Percentiles rank a stretch among this genome's conserved stretches.
These are phyloP conservation scores for Saccostrea echinata DNA, from an alignment of 1,140 invertebrate genomes.

Conservation along the genomic window DNA sequence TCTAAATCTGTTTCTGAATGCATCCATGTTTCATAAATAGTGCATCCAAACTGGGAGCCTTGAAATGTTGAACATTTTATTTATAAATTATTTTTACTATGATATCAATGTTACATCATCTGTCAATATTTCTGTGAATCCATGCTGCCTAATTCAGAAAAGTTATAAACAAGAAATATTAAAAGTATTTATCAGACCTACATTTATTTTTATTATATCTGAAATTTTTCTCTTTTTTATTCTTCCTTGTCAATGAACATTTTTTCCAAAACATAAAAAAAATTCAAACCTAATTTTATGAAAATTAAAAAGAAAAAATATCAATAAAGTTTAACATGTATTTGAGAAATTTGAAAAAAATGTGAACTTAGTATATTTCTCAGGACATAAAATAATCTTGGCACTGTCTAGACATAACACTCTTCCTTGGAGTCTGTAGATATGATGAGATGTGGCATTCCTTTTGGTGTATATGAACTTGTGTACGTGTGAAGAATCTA, in stretches of 20 bases:
- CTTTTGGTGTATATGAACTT: background rate
- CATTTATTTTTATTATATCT: no score
- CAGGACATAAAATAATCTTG: background rate
- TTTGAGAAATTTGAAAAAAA: background rate
- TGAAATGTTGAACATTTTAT: background rate
- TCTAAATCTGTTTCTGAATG: background rate
- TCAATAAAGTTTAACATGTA: no score
- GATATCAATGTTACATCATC: background rate
- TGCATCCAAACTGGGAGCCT: background rate
- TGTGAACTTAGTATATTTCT: background rate
- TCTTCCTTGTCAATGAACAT: no score
- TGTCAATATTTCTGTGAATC: background rate
- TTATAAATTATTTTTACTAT: background rate
- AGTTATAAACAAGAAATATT: background rate
- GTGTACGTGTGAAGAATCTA: conserved; percentile 32
- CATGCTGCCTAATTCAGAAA: background rate
- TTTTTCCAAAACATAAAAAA: no score
- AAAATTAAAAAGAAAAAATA: no score
- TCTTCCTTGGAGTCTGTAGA: background rate
- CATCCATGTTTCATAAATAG: background rate
- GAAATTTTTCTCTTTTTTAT: no score
- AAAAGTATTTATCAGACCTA: no score
- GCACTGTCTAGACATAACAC: background rate
- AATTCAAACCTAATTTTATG: no score
- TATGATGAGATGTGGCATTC: conserved; percentile 7